These are phyloP conservation scores for Phlogophora meticulosa DNA, from an alignment of 2,888 invertebrate genomes.

Conservation along the genomic window DNA sequence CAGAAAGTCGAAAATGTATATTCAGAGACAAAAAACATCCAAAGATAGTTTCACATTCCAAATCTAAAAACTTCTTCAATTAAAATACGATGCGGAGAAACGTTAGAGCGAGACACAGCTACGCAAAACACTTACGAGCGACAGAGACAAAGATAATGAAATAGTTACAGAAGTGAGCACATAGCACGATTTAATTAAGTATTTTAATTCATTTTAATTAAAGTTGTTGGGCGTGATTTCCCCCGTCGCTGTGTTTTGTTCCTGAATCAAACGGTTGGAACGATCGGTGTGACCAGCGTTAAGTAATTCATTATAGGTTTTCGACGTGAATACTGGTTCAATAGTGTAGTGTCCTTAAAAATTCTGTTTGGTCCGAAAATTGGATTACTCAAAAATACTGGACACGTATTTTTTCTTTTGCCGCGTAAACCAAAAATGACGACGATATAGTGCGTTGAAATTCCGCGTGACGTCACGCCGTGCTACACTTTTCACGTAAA, in stretches of 20 bases:
- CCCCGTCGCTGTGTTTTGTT: slow-evolving; percentile 52
- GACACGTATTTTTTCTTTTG: too few relatives aligned
- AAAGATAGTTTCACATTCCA: slow-evolving; percentile 25
- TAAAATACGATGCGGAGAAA: slow-evolving; percentile 40
- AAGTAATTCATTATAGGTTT: not conserved
- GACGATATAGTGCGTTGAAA: too few relatives aligned
- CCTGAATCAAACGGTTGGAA: slow-evolving; percentile 20
- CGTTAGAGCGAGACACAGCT: slow-evolving; percentile 16
- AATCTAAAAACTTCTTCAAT: slow-evolving; percentile 49
- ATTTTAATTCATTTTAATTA: slow-evolving; percentile 76
- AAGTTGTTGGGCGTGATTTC: slow-evolving; percentile 56
- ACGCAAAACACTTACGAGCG: slow-evolving; percentile 11
- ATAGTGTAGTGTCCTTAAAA: too few relatives aligned
- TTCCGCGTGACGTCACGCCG: too few relatives aligned
- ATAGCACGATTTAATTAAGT: slow-evolving; percentile 74
- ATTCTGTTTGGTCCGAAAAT: too few relatives aligned
- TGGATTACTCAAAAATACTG: too few relatives aligned
- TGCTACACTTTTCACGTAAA: too few relatives aligned
- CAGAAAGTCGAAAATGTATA: not conserved
- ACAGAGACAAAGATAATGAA: slow-evolving; percentile 37
- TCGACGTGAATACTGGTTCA: not conserved
- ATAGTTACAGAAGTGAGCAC: slow-evolving; percentile 62
- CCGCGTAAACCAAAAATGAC: too few relatives aligned
- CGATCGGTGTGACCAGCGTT: not conserved
- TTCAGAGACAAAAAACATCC: not conserved